A percentile compares a stretch with the other conserved stretches of the same genome.
phyloP scores from a whole-genome alignment of 2,797 vertebrate genomes.

The Notolepis coatsorum region DNA sequence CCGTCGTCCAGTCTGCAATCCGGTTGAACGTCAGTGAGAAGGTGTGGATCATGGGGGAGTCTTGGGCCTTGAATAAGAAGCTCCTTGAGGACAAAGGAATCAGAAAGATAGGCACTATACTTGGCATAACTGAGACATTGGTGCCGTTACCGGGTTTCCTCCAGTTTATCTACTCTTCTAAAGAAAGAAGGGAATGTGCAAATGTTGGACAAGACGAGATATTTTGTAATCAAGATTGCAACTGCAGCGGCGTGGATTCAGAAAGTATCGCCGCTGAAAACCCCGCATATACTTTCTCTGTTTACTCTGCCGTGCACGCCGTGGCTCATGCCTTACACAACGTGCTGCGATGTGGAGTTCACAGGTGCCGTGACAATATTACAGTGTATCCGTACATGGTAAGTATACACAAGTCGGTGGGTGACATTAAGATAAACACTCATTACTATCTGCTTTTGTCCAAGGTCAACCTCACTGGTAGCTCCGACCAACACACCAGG shows the following conservation, averaged over 20 bases:
- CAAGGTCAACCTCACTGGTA: too few relatives aligned
- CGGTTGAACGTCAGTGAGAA: constrained; percentile 74
- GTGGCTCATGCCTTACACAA: constrained; percentile 85
- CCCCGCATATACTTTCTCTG: constrained; percentile 73
- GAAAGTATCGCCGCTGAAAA: constrained; percentile 16
- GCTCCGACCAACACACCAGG: too few relatives aligned
- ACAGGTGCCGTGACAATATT: constrained; percentile 63
- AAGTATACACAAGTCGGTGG: constrained; percentile 44
- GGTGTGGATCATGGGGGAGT: constrained; percentile 87
- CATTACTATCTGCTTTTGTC: too few relatives aligned
- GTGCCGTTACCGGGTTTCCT: constrained; percentile 67
- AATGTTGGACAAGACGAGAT: not conserved
- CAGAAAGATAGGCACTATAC: constrained; percentile 73
- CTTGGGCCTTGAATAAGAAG: constrained; percentile 76
- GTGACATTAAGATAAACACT: too few relatives aligned
- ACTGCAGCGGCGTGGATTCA: constrained; percentile 41
- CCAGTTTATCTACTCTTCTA: constrained; percentile 67
- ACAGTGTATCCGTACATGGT: constrained; percentile 84
- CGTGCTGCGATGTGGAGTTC: constrained; percentile 74
- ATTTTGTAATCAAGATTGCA: constrained; percentile 76
- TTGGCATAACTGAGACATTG: constrained; percentile 77
- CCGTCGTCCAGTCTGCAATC: constrained; percentile 77
- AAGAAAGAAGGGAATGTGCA: not conserved
- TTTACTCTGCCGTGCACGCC: constrained; percentile 82
- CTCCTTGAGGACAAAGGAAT: constrained; percentile 70